These are phyloP conservation scores for Dicyrtomina minuta DNA, from an alignment of 2,888 invertebrate genomes.

Conservation along the genomic window DNA sequence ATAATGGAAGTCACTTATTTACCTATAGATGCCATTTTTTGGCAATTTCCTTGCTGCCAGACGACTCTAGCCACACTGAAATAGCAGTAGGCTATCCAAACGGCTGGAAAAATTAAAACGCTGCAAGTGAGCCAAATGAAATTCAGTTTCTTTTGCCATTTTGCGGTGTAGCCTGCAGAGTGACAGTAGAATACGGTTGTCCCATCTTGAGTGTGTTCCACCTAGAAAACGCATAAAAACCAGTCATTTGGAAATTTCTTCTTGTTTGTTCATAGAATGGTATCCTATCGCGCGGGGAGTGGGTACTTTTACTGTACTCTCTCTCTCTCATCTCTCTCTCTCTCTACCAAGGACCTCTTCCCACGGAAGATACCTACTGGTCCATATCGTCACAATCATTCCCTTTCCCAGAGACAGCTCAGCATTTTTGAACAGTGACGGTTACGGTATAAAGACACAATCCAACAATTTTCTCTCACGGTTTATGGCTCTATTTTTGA, in stretches of 20 bases:
- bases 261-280: not conserved
- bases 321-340: not conserved
- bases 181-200: conserved; percentile 55
- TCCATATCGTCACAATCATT: not conserved
- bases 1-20: too few species aligned
- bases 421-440: not conserved
- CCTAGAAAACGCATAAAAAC: conserved; percentile 45
- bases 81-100: conserved; percentile 58
- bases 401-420: not conserved
- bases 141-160: conserved; percentile 58
- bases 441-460: too few species aligned
- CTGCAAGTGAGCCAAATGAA: conserved; percentile 58
- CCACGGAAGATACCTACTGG: not conserved
- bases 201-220: conserved; percentile 55
- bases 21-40: conserved; percentile 37
- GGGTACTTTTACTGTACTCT: not conserved
- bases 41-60: conserved; percentile 56
- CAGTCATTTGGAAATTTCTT: not conserved
- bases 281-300: not conserved
- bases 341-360: not conserved
- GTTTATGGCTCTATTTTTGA: too few species aligned
- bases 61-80: conserved; percentile 57
- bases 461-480: too few species aligned
- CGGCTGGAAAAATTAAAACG: conserved; percentile 57
- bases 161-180: conserved; percentile 57